phyloP scores from a whole-genome alignment of 1,140 invertebrate species.

The Rhagoletis zephyria region DNA sequence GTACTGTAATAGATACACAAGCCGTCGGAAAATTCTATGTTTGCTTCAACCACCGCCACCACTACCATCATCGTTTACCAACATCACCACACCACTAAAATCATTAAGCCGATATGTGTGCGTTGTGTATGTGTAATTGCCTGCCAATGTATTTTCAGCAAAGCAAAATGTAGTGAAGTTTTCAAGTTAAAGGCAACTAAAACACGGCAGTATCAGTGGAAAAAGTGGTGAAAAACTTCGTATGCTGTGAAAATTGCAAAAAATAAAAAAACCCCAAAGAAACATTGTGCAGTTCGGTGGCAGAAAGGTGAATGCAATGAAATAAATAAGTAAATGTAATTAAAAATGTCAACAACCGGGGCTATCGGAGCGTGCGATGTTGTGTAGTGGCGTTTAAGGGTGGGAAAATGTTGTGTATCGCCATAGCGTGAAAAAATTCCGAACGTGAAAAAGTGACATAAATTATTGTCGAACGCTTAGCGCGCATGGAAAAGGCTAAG shows the following conservation, averaged over 20 bases:
- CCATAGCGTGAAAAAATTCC: neutral
- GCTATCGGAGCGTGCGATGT: neutral
- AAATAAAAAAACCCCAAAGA: neutral
- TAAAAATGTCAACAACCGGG: slow-evolving; percentile 48
- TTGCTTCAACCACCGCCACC: neutral
- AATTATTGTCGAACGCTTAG: neutral
- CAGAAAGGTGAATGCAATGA: slow-evolving; percentile 9
- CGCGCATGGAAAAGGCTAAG: neutral
- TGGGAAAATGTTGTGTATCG: slow-evolving; percentile 48
- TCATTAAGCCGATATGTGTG: slow-evolving; percentile 10
- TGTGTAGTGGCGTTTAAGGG: slow-evolving; percentile 17
- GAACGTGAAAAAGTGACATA: neutral
- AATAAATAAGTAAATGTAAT: slow-evolving; percentile 35
- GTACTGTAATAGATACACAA: slow-evolving; percentile 38
- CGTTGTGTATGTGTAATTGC: neutral
- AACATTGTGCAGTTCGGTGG: neutral
- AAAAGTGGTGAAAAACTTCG: slow-evolving; percentile 22
- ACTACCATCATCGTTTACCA: neutral
- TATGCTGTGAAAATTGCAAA: slow-evolving; percentile 28
- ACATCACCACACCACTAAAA: slow-evolving; percentile 40
- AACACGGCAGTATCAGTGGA: neutral
- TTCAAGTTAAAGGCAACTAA: neutral
- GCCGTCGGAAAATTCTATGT: slow-evolving; percentile 32
- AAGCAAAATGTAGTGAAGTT: slow-evolving; percentile 28
- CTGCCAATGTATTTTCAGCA: slow-evolving; percentile 5